Percentiles rank a stretch among this genome's conserved stretches.
These are phyloP conservation scores for Aporophyla lueneburgensis DNA, from an alignment of 2,888 invertebrate genomes.

Conservation along the genomic window DNA sequence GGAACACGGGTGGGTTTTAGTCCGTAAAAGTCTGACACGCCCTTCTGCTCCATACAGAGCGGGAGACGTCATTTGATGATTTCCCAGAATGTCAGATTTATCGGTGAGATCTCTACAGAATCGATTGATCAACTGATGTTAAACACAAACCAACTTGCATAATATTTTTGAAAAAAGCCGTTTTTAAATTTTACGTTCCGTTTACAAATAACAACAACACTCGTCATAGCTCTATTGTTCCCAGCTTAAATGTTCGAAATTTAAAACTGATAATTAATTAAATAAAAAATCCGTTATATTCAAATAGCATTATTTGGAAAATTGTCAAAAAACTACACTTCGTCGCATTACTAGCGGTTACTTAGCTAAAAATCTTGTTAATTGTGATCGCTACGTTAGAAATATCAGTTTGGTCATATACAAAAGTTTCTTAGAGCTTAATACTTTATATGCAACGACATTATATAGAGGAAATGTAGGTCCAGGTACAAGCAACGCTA, in stretches of 20 bases:
- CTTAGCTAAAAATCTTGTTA: slow-evolving; percentile 51
- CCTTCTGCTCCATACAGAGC: no score
- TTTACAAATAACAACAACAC: neutral
- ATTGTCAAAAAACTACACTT: slow-evolving; percentile 72
- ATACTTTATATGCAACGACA: slow-evolving; percentile 44
- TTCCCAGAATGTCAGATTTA: no score
- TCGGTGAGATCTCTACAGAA: no score
- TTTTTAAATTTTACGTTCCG: no score
- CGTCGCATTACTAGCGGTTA: slow-evolving; percentile 52
- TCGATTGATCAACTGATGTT: no score
- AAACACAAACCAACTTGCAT: no score
- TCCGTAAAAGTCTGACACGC: no score
- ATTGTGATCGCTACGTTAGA: slow-evolving; percentile 62
- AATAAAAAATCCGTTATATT: slow-evolving; percentile 12
- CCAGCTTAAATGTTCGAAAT: slow-evolving; percentile 5
- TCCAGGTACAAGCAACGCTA: no score
- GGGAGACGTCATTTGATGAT: no score
- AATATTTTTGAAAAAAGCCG: no score
- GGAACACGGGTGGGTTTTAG: no score
- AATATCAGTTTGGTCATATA: slow-evolving; percentile 73
- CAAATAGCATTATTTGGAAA: slow-evolving; percentile 66
- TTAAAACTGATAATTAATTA: slow-evolving; percentile 6
- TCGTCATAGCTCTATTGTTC: neutral
- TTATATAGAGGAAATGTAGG: slow-evolving; percentile 42
- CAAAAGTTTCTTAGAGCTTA: slow-evolving; percentile 65